A percentile compares a stretch with the other conserved stretches of the same genome.
Conservation (phyloP, 2,888 invertebrate genomes). For the Idaea biselata region DNA sequence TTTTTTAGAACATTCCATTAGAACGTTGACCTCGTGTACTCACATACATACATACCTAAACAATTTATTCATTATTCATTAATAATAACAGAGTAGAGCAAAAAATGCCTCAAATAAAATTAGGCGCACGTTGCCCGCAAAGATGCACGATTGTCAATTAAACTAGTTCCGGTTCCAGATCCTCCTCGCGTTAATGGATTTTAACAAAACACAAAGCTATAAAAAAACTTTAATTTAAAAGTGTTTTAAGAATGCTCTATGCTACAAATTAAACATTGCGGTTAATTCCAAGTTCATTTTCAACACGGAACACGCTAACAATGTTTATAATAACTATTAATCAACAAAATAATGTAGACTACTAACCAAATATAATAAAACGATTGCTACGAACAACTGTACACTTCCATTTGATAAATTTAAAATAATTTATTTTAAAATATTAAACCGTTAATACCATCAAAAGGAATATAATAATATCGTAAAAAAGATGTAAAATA, state of each 20-base stretch:
- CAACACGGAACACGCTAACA: constrained; percentile 37
- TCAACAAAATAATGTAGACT: constrained; percentile 25
- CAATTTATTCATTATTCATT: constrained; percentile 66
- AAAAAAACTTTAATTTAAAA: constrained; percentile 60
- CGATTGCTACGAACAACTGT: constrained; percentile 4
- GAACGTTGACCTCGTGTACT: constrained; percentile 72
- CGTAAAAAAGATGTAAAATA: constrained; percentile 16
- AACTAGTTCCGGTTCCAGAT: constrained; percentile 73
- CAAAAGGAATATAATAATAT: background rate
- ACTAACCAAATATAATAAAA: constrained; percentile 8
- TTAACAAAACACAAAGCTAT: constrained; percentile 42
- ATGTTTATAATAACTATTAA: constrained; percentile 22
- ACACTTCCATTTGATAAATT: background rate
- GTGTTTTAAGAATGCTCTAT: constrained; percentile 50
- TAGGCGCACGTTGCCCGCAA: constrained; percentile 39
- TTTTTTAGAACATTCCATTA: constrained; percentile 73
- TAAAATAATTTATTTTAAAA: background rate
- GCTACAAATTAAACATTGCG: constrained; percentile 42
- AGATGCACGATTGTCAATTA: constrained; percentile 58
- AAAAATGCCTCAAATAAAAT: constrained; percentile 69
- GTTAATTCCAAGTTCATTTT: constrained; percentile 31
- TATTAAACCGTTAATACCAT: background rate
- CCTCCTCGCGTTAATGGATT: constrained; percentile 63
- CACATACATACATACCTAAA: constrained; percentile 46
- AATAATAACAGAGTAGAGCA: constrained; percentile 52